Evolutionary conservation across 2,888 invertebrate genomes (phyloP), one percentile per base, ranked within the genome.

Genomic region (Pinctada fucata): DNA sequence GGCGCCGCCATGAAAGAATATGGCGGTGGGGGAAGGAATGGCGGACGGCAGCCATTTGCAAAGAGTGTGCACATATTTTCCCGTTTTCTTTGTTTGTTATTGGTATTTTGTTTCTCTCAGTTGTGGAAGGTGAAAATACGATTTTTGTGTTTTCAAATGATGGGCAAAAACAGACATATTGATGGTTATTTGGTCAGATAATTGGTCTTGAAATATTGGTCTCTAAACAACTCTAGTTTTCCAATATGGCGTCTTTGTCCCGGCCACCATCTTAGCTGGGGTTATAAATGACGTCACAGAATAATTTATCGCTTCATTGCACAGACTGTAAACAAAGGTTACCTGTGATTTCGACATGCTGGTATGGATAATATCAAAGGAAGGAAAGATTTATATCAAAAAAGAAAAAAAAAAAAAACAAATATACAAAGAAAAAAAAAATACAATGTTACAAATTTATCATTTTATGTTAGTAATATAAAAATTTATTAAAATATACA

Each of bases 1-100:
- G 94, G 94, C 94, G 94, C 94, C 94, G 94, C 94, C 94, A 94
- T 94, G 93, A 94, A 85, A 82, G 86, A 94, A 94, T 83, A 94
- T 94, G 94, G 94, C 94, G 93, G 94, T 91, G 70, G 47, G 58
- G 90, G 87, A 88, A 86, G 88, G 88, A 89, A 93, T 94, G 93
- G 94, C 93, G 93, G 93, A 90, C 81, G 88, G 90, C 87, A 88
- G 93, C 93, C 93, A 92, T 92, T 86, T 92, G 91, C 78, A 69
- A 50, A 16, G 58, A 73, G 69, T 74, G 51, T 50, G 8, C 10
- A 45, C 48, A 16, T 13, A 74, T 66, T 48, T 66, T 66, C 48
- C 72, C 10, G 4, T 31, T 31, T 31, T 31, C 31, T 31, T 31
- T 31, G 31, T 31, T 31, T 31, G 31, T 31, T 31, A 31, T 31